Evolutionary conservation across 2,888 invertebrate genomes (phyloP), one percentile per base, ranked within the genome.

Genomic region (Hydrotaea cyrtoneurina): DNA sequence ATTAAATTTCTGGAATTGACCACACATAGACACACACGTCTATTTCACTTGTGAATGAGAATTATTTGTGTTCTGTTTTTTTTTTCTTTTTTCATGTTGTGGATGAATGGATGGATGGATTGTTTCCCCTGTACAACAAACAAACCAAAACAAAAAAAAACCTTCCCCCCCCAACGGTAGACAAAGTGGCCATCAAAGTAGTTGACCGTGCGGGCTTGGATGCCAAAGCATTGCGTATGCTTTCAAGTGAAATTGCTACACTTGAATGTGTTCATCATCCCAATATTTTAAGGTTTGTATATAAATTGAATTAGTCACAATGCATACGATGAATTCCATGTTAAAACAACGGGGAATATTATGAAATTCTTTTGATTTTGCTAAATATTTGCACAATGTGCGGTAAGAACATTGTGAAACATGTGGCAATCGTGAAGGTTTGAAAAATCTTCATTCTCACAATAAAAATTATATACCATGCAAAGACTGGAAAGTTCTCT

Each of bases 181-280:
- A 96, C 92, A 94, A 95, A 92, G 96, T 96, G 73, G 96, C 96
- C 85, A 94, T 96, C 88, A 96, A 96, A 93, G 95, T 96, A 88
- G 93, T 96, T 90, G 95, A 96, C 92, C 95, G 95, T 90, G 94
- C 94, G 21, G 95, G 95, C 87, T 92, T 96, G 87, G 95, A 96
- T 91, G 93, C 94, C 85, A 95, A 95, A 91, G 95, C 95, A 11
- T 93, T 95, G 88, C 94, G 94, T 84, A 95, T 96, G 94, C 91
- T 96, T 80, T 92, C 93, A 69, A 92, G 95, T 86, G 96, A 96
- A 92, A 95, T 96, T 87, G 93, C 94, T 62, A 95, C 94, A 84
- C 95, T 96, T 94, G 95, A 96, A 90, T 93, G 93, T 86, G 93
- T 96, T 81, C 94, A 95, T 90, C 96, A 96, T 92, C 95, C 95